Evolutionary conservation across 53 echinoderm and acorn worm species (phyloP), one percentile per base, ranked within the genome.

Genomic region (Holothuria scabra): DNA sequence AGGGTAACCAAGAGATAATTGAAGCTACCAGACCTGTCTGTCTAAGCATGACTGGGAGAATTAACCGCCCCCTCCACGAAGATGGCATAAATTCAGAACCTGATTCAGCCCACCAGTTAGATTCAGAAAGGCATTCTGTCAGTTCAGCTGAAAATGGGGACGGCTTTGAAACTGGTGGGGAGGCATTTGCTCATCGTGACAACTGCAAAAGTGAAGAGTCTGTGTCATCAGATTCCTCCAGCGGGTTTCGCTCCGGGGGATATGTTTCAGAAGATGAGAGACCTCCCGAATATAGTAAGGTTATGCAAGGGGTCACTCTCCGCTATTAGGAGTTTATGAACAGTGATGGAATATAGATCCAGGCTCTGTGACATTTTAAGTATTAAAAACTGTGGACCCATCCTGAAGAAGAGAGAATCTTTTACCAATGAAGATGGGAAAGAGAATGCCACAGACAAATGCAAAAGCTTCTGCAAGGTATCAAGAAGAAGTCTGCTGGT

Each of bases 131-230:
- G 46, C 78, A 62, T 25, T 56, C 37, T 19, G 26, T 57, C 3
- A 37, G 21, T 30, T 66, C 81, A 22, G 30, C 81, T 35, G 78
- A 78, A 56, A 78, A 33, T 57, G 18, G 52, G 79, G 62, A 46
- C 75, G 57, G 81, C 70, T 67, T 66, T n/a, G 80, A 79, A 66
- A 21, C 89, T 85, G 84, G 67, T 16, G 78, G 56, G 8, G 78
- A 78, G 22, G 56, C 78, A 8, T 78, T 78, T 56, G n/a, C 56
- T 59, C 85, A 83, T 76, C 85, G 89, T 8, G 92, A 92, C 71
- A 95, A 87, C 81, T 89, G 93, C 76, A 93, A 95, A 85, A 95
- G 96, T 31, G 96, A 95, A 69, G 96, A 95, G 37, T 95, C 96
- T 0, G 96, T 95, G 62, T 93, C 96, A 2, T 95, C 96, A 44